Evolutionary conservation across 2,113 vertebrate species (phyloP), one percentile per base, ranked within the genome.

Genomic region (Hippocampus guttulatus): DNA sequence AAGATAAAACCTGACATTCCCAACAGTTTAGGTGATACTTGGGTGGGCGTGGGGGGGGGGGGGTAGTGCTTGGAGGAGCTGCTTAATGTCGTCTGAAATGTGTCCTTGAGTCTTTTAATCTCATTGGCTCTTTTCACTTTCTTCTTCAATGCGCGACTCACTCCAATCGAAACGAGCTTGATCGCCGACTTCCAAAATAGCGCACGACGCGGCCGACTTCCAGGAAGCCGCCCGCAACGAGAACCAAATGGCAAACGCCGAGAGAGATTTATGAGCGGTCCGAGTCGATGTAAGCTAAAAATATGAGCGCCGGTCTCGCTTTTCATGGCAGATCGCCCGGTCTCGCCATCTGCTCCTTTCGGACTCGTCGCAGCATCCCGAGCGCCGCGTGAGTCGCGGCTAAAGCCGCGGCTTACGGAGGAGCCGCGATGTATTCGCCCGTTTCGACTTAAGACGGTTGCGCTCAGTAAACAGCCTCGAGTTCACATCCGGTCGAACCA

Each of bases 321-420:
- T 81, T 80, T 67, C 49, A 70, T 75, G 72, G 73, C 84, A 79
- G 49, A 62, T 61, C 70, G 79, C 76, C 73, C 78, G 67, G n/a
- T 40, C 41, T 76, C 62, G 69, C 82, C 79, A 85, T 84, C 84
- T 89, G 82, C 71, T 73, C 76, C 64, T 76, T 57, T 83, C 77
- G 79, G 62, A 77, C 70, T 64, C 38, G 57, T 45, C 60, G 72
- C 49, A 79, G 67, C 77, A 58, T 64, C 68, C 52, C 66, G 67
- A 68, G 60, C 61, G 75, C 68, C 57, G 67, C 40, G 25, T 8
- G 58, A 30, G 58, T 21, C 1, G 8, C 14, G 21, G 20, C 4
- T 64, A 33, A 33, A 1, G 10, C 27, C 2, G 27, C 25, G 5
- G 27, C 18, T 14, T 16, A 16, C 14, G 1, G 15, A 6, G 2